Base-by-base conservation (phyloP, 2,797 vertebrate genomes). In the Paedocypris micromegethes region DNA sequence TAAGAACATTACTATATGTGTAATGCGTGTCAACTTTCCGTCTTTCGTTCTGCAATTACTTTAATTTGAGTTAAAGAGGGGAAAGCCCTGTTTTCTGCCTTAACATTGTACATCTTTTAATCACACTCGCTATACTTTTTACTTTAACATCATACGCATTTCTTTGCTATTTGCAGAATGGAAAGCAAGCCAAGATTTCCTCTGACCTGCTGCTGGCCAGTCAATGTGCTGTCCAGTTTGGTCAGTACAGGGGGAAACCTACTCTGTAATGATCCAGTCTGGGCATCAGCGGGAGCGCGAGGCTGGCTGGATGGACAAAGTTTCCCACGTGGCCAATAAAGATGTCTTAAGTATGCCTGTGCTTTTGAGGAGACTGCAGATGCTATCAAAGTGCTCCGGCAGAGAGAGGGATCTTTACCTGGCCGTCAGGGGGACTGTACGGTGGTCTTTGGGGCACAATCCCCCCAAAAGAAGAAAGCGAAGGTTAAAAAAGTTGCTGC, bases 211-310 rank as follows among this genome's bases (percentile, higher is more conserved):
- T 66, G 38, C 4, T 66, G 45, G 64, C 9, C 8, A 66, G 53
- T 9, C 9, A 48, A 42, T 41, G 44, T 48, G 38, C n/a, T n/a
- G 5, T 66, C 45, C 38, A 56, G 53, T 66, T 66, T 48, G 64
- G 64, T 2, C 64, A 66, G 1, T 55, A 65, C 9, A 65, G 52
- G 3, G 38, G 9, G 5, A 48, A 9, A 66, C 9, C n/a, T n/a
- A 56, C 38, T 56, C 52, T 39, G 37, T 56, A 43, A 48, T 66
- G 52, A 6, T 65, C 37, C 8, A 54, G 4, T 46, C 42, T 55
- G 51, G 43, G 5, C 63, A 65, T 55, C 52, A 55, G 52, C 3
- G 37, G 44, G 63, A 55, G 52, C 43, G 6, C 0, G 9, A 65
- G 23, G 44, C 37, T n/a, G n/a, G n/a, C n/a, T 39, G 37, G 2